These are phyloP conservation scores for Paragorgia papillata DNA, from an alignment of 92 coral and sea anemone species.

Conservation along the genomic window DNA sequence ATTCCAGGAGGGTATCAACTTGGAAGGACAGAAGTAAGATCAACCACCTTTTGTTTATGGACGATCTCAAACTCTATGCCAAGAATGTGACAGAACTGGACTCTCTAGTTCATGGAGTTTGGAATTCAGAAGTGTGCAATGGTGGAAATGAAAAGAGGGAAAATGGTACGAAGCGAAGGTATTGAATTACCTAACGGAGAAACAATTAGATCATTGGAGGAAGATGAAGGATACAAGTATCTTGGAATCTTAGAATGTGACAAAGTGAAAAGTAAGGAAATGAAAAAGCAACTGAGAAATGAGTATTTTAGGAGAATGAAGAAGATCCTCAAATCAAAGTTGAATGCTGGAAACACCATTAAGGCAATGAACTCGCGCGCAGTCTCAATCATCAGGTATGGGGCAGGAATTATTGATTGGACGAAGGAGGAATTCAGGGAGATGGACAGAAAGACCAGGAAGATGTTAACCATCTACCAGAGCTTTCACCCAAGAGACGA, in stretches of 20 bases:
- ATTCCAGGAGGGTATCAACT: constrained; percentile 24
- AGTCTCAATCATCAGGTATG: constrained; percentile 36
- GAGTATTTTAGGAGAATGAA: constrained; percentile 50
- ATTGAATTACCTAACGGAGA: constrained; percentile 43
- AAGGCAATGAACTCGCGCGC: constrained; percentile 33
- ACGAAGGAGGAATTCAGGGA: constrained; percentile 3
- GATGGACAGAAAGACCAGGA: constrained; percentile 26
- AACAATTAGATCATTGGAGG: too few relatives aligned
- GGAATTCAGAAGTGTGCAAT: constrained; percentile 51
- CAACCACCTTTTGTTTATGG: constrained; percentile 55
- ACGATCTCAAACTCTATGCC: constrained; percentile 48
- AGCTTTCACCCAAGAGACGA: constrained; percentile 14
- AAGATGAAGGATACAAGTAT: too few relatives aligned
- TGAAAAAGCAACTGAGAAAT: constrained; percentile 44
- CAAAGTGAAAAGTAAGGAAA: constrained; percentile 34
- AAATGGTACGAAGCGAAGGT: constrained; percentile 26
- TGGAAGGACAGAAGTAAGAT: constrained; percentile 3
- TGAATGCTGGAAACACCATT: constrained; percentile 43
- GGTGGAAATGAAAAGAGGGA: constrained; percentile 28
- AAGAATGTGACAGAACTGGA: constrained; percentile 43
- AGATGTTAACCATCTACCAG: constrained; percentile 7
- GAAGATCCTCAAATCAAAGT: constrained; percentile 46
- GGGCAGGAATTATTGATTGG: constrained; percentile 14
- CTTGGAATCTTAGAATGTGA: constrained; percentile 31
- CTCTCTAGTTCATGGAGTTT: constrained; percentile 34